Conservation (phyloP, 92 coral and sea anemone species). For the Siderastrea siderea region DNA sequence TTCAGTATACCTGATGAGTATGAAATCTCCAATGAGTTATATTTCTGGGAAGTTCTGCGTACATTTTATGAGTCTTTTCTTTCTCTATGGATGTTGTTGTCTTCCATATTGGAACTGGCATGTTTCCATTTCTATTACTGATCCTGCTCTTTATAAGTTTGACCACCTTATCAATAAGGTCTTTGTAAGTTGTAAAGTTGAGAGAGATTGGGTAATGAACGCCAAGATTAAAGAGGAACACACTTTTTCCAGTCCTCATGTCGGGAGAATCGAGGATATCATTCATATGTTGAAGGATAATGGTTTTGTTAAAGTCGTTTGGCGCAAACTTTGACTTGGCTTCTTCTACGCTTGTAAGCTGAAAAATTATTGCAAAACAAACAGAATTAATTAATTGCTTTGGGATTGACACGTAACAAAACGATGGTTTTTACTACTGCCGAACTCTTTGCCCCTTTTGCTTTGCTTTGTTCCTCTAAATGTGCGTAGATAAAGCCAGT, state of each 20-base stretch:
- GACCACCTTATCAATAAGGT: slow-evolving; percentile 52
- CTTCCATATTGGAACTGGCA: slow-evolving; percentile 63
- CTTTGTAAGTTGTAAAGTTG: slow-evolving; percentile 63
- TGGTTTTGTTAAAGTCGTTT: slow-evolving; percentile 54
- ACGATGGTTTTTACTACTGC: neutral
- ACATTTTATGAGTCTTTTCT: slow-evolving; percentile 51
- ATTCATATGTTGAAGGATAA: slow-evolving; percentile 48
- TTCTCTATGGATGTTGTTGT: slow-evolving; percentile 75
- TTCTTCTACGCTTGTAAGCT: slow-evolving; percentile 47
- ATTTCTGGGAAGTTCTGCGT: slow-evolving; percentile 23
- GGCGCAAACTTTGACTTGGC: slow-evolving; percentile 66
- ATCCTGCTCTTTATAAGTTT: slow-evolving; percentile 30
- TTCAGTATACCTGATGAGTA: slow-evolving; percentile 75
- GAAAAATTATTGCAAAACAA: neutral
- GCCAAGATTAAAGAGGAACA: slow-evolving; percentile 69
- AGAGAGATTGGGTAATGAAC: slow-evolving; percentile 67
- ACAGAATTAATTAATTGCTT: neutral
- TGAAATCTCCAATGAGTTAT: slow-evolving; percentile 67
- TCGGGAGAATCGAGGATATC: slow-evolving; percentile 44
- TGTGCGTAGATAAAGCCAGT: too few species aligned
- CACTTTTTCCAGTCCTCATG: slow-evolving; percentile 53
- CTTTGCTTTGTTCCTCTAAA: too few species aligned
- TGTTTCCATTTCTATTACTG: neutral
- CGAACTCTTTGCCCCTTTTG: neutral
- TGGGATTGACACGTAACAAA: neutral